Base-by-base conservation (phyloP, 1,140 invertebrate genomes). In the Formica selysi region DNA sequence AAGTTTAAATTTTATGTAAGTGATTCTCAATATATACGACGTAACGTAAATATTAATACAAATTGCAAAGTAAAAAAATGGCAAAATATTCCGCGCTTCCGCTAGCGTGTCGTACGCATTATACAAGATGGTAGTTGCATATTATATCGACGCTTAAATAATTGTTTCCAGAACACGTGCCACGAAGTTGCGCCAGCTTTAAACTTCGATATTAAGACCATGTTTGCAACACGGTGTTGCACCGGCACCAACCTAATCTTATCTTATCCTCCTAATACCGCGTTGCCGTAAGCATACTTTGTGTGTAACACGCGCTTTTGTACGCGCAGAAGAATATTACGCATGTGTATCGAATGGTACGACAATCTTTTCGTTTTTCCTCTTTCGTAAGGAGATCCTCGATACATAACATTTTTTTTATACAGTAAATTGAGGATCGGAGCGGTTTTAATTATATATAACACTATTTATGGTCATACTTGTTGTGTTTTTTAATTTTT, bases 261-360 rank as follows among this genome's bases (percentile, higher is more conserved):
- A 93, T 94, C 93, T 94, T 93, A 94, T 93, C 90, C 92, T 88
- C 89, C 83, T 92, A 93, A 92, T 92, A 76, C 89, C 79, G 38
- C 54, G 68, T 41, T 38, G 78, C 48, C 48, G 86, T 71, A 78
- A 73, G 57, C 87, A 70, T 51, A 81, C 26, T 48, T 67, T 57
- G 65, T 22, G 48, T 57, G 85, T 78, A 86, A 87, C 85, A 76
- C 54, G 79, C 79, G 74, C 67, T 73, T 80, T 48, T 38, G 19
- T 67, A 48, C 38, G 54, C 59, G 22, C 26, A 74, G 57, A 48
- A 36, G 13, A 80, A 57, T 22, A 70, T 79, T 48, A 51, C 19
- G 36, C 36, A 11, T 57, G 19, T 38, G 19, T 51, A 81, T 73
- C 80, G 51, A 79, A 4, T 36, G 22, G 19, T 59, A 54, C 29